Evolutionary conservation across 2,888 invertebrate genomes (phyloP), one percentile per base, ranked within the genome.

Genomic region (Megamerina dolium): DNA sequence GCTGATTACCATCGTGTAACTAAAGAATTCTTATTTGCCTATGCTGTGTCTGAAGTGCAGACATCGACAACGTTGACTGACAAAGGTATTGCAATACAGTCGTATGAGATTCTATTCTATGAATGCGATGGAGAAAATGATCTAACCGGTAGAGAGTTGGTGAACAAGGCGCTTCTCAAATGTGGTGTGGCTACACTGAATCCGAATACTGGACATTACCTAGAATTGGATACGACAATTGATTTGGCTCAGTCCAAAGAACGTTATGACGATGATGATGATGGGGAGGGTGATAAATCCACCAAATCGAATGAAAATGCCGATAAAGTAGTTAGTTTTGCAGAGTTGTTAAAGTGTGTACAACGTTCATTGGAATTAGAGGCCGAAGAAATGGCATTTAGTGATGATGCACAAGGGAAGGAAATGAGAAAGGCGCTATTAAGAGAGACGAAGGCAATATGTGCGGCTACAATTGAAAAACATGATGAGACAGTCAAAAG

Each of bases 91-190:
- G 35, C 43, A 12, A 53, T 56, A 29, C 27, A 49, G 14, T 56
- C 56, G 5, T 56, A 46, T 38, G 47, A 50, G 5, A 53, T 56
- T 40, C 37, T 56, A 6, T 14, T 56, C 17, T 56, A 50, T 37
- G 56, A 56, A 31, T 52, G 53, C 34, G 53, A 52, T 20, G 43
- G 37, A 2, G 50, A 51, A 34, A 42, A 46, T 26, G 49, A 51
- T 8, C 43, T 54, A 21, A 38, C 13, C 5, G 26, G 40, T 4
- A 43, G 47, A 2, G 40, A 42, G 18, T 37, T 56, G 37, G 41
- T 59, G 5, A 60, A 60, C 38, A 50, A 46, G 23, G 27, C 51
- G 17, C 40, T 60, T 4, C 30, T 60, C 6, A 51, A 55, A 5
- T 38, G 51, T 18, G 52, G 51, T 2, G 39, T 57, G 5, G 57